Conservation (phyloP, 2,888 invertebrate genomes). For the Ptycholaimellus sp. region DNA sequence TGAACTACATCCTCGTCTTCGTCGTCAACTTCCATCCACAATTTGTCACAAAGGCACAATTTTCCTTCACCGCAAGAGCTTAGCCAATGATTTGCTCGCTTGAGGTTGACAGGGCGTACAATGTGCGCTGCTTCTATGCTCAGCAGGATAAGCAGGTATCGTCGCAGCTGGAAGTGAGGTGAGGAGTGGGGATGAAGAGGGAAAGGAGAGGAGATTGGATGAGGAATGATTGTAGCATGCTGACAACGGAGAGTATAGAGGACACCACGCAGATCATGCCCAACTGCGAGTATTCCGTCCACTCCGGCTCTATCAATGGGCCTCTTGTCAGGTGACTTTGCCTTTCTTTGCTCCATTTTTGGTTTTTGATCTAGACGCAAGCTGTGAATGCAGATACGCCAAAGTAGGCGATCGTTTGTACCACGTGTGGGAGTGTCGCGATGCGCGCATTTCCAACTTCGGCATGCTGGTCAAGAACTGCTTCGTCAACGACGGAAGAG, state of each 20-base stretch:
- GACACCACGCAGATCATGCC: constrained; percentile 13
- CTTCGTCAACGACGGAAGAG: constrained; percentile 10
- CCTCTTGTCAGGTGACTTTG: constrained; percentile 5
- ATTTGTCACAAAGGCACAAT: constrained; percentile 18
- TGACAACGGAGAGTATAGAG: constrained; percentile 13
- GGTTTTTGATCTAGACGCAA: too few relatives aligned
- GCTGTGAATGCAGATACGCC: too few relatives aligned
- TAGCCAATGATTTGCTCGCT: not conserved
- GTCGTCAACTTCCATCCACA: constrained; percentile 18
- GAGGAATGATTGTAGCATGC: constrained; percentile 9
- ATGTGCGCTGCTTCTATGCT: constrained; percentile 18
- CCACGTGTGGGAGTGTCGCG: constrained; percentile 17
- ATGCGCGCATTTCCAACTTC: constrained; percentile 10
- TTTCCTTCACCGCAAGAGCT: constrained; percentile 11
- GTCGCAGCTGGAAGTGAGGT: constrained; percentile 12
- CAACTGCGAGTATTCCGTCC: constrained; percentile 12
- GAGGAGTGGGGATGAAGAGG: not conserved
- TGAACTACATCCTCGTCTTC: constrained; percentile 15
- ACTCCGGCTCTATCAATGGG: constrained; percentile 6
- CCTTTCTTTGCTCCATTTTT: too few relatives aligned
- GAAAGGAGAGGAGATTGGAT: constrained; percentile 8
- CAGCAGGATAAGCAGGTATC: constrained; percentile 12
- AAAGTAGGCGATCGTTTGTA: constrained; percentile 13
- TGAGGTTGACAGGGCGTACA: constrained; percentile 5
- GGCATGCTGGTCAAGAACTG: constrained; percentile 18